Conservation (phyloP, 1,140 invertebrate genomes). For the Philopotamus ludificatus region DNA sequence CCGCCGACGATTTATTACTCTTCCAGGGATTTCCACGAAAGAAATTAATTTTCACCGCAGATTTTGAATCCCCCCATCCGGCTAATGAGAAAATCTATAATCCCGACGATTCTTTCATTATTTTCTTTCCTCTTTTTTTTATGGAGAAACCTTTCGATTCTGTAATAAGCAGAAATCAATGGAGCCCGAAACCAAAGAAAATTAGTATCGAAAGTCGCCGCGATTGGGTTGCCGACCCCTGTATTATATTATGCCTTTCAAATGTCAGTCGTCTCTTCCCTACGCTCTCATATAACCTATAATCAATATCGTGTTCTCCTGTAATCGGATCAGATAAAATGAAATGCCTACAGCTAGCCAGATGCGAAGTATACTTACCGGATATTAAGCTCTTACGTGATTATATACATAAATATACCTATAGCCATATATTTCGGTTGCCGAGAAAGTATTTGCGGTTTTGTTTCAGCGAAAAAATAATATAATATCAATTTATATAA, state of each 20-base stretch:
- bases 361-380: constrained; percentile 20
- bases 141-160: too few relatives aligned
- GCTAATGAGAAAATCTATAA: constrained; percentile 27
- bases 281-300: constrained; percentile 23
- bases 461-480: too few relatives aligned
- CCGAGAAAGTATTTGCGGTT: too few relatives aligned
- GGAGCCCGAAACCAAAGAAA: too few relatives aligned
- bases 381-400: too few relatives aligned
- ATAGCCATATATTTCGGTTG: too few relatives aligned
- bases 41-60: constrained; percentile 23
- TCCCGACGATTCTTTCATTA: constrained; percentile 3
- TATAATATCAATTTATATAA: too few relatives aligned
- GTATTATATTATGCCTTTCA: neutral
- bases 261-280: constrained; percentile 10
- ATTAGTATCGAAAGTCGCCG: too few relatives aligned
- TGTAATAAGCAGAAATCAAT: too few relatives aligned
- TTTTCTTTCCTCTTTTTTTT: too few relatives aligned
- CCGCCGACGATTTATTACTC: constrained; percentile 6
- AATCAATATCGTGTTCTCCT: constrained; percentile 28
- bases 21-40: constrained; percentile 5
- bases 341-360: constrained; percentile 28
- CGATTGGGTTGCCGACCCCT: constrained; percentile 4
- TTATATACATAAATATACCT: too few relatives aligned
- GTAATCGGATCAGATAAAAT: constrained; percentile 32
- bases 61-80: constrained; percentile 18